A percentile compares a stretch with the other conserved stretches of the same genome.
phyloP scores from a whole-genome alignment of 2,797 vertebrate species.

The Mycteria americana region DNA sequence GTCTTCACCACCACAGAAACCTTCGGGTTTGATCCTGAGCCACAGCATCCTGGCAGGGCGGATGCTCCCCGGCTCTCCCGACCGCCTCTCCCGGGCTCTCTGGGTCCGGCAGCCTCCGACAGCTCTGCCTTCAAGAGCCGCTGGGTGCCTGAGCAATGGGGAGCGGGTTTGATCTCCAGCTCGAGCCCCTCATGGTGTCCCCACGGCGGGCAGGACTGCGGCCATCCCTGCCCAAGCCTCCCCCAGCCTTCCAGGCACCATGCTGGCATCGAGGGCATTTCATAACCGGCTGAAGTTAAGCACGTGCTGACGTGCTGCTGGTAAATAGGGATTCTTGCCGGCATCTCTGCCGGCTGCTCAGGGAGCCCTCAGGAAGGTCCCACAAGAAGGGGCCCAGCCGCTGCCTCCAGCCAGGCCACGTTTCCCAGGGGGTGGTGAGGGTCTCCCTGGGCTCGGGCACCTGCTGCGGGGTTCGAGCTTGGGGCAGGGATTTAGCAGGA shows the following conservation, averaged over 20 bases:
- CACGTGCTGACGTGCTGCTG: neutral
- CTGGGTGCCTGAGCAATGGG: rapidly evolving
- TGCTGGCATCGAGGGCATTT: rapidly evolving
- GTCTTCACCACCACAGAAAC: neutral
- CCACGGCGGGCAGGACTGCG: rapidly evolving
- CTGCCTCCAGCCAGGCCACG: neutral
- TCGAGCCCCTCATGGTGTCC: rapidly evolving
- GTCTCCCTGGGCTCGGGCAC: neutral
- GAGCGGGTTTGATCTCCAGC: neutral
- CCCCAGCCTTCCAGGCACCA: neutral
- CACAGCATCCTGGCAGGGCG: neutral
- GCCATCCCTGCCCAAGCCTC: neutral
- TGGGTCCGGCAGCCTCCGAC: rapidly evolving
- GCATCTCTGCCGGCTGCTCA: rapidly evolving
- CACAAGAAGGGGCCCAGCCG: neutral
- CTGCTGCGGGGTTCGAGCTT: neutral
- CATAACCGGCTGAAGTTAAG: neutral
- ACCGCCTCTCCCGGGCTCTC: rapidly evolving
- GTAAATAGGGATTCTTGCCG: neutral
- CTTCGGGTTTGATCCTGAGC: neutral
- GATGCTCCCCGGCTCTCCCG: rapidly evolving
- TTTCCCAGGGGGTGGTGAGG: rapidly evolving
- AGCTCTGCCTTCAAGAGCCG: neutral
- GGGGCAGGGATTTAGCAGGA: neutral
- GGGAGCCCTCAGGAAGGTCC: neutral